Base-by-base conservation (phyloP, 2,888 invertebrate genomes). In the Apodemia duryi region DNA sequence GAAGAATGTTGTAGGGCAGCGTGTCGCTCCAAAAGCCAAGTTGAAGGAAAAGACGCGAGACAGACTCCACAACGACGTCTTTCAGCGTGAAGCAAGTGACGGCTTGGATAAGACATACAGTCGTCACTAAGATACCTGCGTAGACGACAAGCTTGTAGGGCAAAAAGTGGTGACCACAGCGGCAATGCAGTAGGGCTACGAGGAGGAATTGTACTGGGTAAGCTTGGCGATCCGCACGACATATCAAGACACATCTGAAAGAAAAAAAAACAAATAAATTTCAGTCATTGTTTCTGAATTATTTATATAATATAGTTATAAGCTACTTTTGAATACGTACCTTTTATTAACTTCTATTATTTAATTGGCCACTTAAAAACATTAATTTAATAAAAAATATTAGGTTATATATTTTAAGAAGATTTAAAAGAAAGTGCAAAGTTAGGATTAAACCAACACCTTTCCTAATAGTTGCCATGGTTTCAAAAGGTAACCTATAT, bases 1-100 rank as follows among this genome's bases (percentile, higher is more conserved):
- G 80, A 96, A 67, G 97, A 95, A 84, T 97, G 97, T 79, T 97
- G 97, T 29, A 97, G 88, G 0, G 96, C 95, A 0, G 96, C 96
- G 83, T 97, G 97, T 73, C 97, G 96, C 81, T 97, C 97, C 64
- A 97, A 90, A 49, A 97, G 93, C 96, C 97, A 97, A n/a, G 96
- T 93, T 60, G 97, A 96, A 32, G 97, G 97, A 81, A 97, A 97
- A 38, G 95, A 95, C 43, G 97, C 97, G 76, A 97, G 94, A 82
- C 97, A 97, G 13, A 97, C 95, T 63, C 96, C 94, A 81, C 97
- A 97, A 57, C 95, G 94, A 63, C 95, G 91, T 43, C 91, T 77
- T 75, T 91, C 91, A 0, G 86, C 74, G 72, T 84, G 87, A 29
- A 86, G 75, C 54, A 86, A 77, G 65, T 84, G 88, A 13, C 86